Evolutionary conservation across 2,797 vertebrate genomes (phyloP).

Genomic region (Microhierax caerulescens): DNA sequence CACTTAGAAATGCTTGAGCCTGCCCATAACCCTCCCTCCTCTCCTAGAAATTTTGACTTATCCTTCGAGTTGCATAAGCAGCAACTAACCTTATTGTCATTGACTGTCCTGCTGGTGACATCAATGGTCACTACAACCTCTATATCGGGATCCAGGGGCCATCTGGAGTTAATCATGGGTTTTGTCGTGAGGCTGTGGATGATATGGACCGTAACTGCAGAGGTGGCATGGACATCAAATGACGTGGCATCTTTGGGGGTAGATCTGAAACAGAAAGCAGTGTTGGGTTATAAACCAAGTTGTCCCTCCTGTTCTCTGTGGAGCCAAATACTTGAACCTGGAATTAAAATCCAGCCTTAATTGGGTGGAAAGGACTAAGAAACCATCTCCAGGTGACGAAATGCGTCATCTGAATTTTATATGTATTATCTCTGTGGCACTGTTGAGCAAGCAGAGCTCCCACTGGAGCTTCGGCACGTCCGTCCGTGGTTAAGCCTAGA

Average conservation of each 20-base stretch:
- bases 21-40: not conserved
- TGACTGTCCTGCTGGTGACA: conserved; percentile 39
- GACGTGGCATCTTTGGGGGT: conserved; percentile 29
- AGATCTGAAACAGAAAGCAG: conserved; percentile 28
- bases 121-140: conserved; percentile 53
- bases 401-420: not conserved
- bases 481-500: not conserved
- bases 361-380: not conserved
- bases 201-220: conserved; percentile 29
- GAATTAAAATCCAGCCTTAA: not conserved
- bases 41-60: accelerated
- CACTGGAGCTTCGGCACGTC: not conserved
- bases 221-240: conserved; percentile 66
- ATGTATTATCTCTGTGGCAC: not conserved
- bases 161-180: conserved; percentile 13
- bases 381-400: not conserved
- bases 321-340: not conserved
- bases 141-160: conserved; percentile 48
- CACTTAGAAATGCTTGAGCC: accelerated
- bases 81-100: conserved; percentile 71
- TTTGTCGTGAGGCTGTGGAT: not conserved
- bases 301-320: not conserved
- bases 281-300: not conserved
- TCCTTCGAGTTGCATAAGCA: accelerated
- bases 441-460: not conserved